These are phyloP conservation scores for Girardia tigrina DNA, from an alignment of 2,888 invertebrate genomes.

Conservation along the genomic window DNA sequence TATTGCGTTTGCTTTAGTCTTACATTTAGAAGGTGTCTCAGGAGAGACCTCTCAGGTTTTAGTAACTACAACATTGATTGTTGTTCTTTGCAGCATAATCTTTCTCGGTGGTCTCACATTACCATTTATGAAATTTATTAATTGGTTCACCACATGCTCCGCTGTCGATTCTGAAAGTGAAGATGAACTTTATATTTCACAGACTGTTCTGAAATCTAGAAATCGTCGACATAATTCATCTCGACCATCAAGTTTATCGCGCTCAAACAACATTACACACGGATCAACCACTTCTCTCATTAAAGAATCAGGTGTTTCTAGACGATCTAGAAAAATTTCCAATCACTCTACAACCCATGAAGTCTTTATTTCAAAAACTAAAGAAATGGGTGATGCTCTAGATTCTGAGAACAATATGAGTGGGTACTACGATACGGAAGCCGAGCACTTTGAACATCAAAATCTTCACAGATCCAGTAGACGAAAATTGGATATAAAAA, in stretches of 20 bases:
- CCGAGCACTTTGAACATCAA: neutral
- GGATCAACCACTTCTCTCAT: neutral
- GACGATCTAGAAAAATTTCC: neutral
- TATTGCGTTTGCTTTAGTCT: conserved; percentile 86
- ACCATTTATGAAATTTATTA: conserved; percentile 66
- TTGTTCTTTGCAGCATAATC: conserved; percentile 84
- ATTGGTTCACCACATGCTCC: neutral
- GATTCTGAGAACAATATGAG: conserved; percentile 60
- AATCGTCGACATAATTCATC: neutral
- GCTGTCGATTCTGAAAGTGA: neutral
- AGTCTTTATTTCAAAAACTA: conserved; percentile 85
- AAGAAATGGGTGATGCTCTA: conserved; percentile 64
- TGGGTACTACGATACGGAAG: conserved; percentile 5
- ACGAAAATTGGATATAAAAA: neutral
- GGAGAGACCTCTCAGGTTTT: conserved; percentile 79
- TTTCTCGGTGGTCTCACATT: conserved; percentile 91
- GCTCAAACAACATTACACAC: neutral
- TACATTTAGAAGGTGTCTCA: conserved; percentile 59
- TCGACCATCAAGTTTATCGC: neutral
- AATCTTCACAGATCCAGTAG: neutral
- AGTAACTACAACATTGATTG: conserved; percentile 91
- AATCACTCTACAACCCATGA: conserved; percentile 53
- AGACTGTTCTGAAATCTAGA: neutral
- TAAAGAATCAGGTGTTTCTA: neutral
- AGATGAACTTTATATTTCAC: neutral